These are phyloP conservation scores for Columba janthina DNA, from an alignment of 2,113 vertebrate genomes.

Conservation along the genomic window DNA sequence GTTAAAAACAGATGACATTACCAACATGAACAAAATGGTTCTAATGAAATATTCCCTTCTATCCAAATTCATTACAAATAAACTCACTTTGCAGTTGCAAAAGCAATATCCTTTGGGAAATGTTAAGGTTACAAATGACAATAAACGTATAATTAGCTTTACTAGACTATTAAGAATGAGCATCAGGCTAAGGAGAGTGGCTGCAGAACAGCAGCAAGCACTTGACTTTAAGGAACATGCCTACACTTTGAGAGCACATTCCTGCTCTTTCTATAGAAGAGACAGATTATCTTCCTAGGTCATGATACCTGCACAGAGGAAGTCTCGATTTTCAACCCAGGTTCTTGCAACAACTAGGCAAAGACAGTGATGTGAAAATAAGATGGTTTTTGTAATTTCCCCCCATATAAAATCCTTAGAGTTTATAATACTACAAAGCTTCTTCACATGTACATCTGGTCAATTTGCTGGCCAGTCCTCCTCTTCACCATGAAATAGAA, in stretches of 20 bases:
- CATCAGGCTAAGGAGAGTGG: background rate
- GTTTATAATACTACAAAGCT: background rate
- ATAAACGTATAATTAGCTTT: background rate
- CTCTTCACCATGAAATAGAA: background rate
- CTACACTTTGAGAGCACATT: background rate
- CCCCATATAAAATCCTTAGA: background rate
- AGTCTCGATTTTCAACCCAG: background rate
- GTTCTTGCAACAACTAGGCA: background rate
- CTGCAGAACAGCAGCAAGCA: background rate
- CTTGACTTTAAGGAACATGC: background rate
- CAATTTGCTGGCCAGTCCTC: background rate
- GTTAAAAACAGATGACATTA: background rate
- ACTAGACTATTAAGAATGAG: background rate
- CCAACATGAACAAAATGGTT: background rate
- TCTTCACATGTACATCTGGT: background rate
- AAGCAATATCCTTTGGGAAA: slow-evolving; percentile 12
- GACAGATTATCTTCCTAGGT: background rate
- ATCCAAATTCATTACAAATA: background rate
- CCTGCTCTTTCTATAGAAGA: background rate
- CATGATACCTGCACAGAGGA: background rate
- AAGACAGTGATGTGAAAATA: background rate
- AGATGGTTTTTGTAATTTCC: background rate
- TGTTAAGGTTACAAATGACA: background rate
- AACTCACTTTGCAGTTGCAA: background rate
- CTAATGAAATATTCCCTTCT: background rate